These are phyloP conservation scores for Peucedramus taeniatus DNA, from an alignment of 2,113 vertebrate genomes.

Conservation along the genomic window DNA sequence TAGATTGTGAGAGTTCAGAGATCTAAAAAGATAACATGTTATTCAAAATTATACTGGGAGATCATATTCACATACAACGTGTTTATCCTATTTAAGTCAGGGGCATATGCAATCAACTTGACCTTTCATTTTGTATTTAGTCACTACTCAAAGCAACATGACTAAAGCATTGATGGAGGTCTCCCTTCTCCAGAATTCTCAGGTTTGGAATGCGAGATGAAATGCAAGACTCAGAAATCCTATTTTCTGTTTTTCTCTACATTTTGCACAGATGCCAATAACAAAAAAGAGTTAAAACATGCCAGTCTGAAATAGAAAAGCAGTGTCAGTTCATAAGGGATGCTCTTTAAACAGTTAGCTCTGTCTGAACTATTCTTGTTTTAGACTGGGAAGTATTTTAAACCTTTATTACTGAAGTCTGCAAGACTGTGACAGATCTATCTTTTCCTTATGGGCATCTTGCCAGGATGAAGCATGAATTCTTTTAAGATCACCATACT, in stretches of 20 bases:
- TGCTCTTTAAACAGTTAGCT: constrained; percentile 65
- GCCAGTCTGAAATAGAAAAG: constrained; percentile 38
- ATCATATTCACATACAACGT: background rate
- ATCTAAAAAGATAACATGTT: background rate
- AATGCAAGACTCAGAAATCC: background rate
- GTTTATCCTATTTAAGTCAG: background rate
- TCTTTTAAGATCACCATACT: constrained; percentile 47
- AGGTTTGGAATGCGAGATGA: background rate
- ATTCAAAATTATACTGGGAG: background rate
- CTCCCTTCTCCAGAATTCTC: background rate
- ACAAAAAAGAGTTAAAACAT: background rate
- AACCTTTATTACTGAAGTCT: constrained; percentile 71
- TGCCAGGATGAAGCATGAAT: constrained; percentile 59
- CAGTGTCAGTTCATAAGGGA: constrained; percentile 30
- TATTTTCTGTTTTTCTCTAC: background rate
- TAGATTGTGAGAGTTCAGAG: background rate
- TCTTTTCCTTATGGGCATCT: constrained; percentile 57
- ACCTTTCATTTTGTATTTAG: constrained; percentile 6
- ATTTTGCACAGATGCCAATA: constrained; percentile 11
- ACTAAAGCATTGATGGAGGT: background rate
- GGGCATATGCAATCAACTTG: background rate
- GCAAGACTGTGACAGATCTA: constrained; percentile 64
- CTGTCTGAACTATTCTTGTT: constrained; percentile 54
- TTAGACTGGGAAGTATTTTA: constrained; percentile 63
- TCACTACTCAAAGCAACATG: background rate